Percentiles rank a stretch among this genome's conserved stretches.
phyloP scores from a whole-genome alignment of 2,888 invertebrate species.

The Linnaemya tessellans region DNA sequence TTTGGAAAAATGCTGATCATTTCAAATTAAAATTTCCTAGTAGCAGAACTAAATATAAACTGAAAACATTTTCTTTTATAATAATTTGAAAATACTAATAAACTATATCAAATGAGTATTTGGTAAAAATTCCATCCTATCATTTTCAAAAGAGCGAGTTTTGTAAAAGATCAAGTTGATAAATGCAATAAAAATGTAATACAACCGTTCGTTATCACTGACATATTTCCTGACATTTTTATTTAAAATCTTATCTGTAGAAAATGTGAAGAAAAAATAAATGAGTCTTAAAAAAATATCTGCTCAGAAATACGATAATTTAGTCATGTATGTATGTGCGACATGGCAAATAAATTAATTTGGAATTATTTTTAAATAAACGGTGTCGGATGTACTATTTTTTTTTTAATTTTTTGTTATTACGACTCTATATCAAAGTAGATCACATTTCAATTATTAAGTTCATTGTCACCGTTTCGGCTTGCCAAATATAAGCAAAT shows the following conservation, averaged over 20 bases:
- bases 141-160: conserved; percentile 9
- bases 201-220: conserved; percentile 3
- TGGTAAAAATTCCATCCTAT: conserved; percentile 11
- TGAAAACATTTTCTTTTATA: not conserved
- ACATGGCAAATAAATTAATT: conserved; percentile 24
- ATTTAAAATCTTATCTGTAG: conserved; percentile 22
- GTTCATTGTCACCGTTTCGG: not conserved
- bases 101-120: no score
- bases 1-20: not conserved
- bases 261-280: not conserved
- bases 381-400: not conserved
- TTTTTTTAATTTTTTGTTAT: not conserved
- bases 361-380: not conserved
- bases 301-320: not conserved
- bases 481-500: not conserved
- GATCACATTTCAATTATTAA: not conserved
- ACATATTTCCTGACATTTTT: conserved; percentile 20
- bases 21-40: not conserved
- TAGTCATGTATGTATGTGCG: not conserved
- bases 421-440: not conserved
- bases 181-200: not conserved
- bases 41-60: conserved; percentile 7
- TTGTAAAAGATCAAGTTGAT: conserved; percentile 16
- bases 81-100: not conserved
- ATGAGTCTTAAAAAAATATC: conserved; percentile 8